Conservation (phyloP, 53 echinoderm and acorn worm species). For the Luidia sarsii region DNA sequence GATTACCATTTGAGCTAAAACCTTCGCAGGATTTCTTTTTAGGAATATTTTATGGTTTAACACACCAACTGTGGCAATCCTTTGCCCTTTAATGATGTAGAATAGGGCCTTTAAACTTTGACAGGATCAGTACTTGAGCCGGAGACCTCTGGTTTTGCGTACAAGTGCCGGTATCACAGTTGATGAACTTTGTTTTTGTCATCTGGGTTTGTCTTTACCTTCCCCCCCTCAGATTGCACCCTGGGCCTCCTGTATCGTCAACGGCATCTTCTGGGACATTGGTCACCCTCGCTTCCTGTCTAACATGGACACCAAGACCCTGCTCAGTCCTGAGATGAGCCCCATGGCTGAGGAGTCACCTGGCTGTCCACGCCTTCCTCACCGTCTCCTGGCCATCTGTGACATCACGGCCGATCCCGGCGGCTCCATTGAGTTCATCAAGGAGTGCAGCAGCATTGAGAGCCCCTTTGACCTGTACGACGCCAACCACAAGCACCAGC, state of each 20-base stretch:
- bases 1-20: no score
- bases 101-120: no score
- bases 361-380: constrained; percentile 92
- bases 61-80: no score
- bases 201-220: no score
- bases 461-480: constrained; percentile 88
- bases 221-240: constrained; percentile 95
- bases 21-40: no score
- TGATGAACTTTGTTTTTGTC: no score
- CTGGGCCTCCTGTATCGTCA: constrained; percentile 94
- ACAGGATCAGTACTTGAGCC: no score
- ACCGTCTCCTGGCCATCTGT: constrained; percentile 94
- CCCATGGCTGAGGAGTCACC: constrained; percentile 64
- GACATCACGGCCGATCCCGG: constrained; percentile 99
- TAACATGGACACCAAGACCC: constrained; percentile 95
- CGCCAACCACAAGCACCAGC: constrained; percentile 92
- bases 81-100: no score
- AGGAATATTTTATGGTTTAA: no score
- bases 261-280: constrained; percentile 96
- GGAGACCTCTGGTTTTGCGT: no score
- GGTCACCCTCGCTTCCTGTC: constrained; percentile 91
- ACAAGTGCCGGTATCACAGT: no score
- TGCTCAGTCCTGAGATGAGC: constrained; percentile 71
- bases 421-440: constrained; percentile 95
- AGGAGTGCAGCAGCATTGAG: constrained; percentile 92